A percentile compares a stretch with the other conserved stretches of the same genome.
Conservation (phyloP, 2,113 vertebrate species). For the Vimba vimba region DNA sequence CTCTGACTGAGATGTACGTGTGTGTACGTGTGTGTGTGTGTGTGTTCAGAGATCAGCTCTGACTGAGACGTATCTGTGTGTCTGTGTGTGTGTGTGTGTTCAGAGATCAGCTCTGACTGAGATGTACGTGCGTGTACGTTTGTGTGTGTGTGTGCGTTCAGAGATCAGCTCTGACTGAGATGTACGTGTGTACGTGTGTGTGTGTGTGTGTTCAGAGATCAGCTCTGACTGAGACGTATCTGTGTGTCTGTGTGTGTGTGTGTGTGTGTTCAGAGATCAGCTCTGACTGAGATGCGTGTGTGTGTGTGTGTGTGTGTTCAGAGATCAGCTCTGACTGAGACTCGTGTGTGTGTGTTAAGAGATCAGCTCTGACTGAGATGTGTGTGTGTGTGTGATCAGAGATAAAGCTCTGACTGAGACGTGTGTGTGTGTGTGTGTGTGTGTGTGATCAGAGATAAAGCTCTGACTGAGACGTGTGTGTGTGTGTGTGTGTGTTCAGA, state of each 20-base stretch:
- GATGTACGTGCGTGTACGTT: no score
- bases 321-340: no score
- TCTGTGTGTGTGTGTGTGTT: not conserved
- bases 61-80: slow-evolving; percentile 75
- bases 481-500: not conserved
- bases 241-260: not conserved
- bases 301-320: not conserved
- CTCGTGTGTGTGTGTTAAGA: not conserved
- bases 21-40: no score
- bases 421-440: not conserved
- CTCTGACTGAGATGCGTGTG: no score
- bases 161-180: no score
- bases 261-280: no score
- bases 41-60: slow-evolving; percentile 63
- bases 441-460: no score
- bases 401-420: no score
- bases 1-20: slow-evolving; percentile 73
- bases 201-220: not conserved
- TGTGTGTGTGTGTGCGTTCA: no score
- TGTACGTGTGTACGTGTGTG: not conserved
- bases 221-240: no score
- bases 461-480: no score
- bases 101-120: slow-evolving; percentile 71
- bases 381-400: not conserved
- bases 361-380: no score